Evolutionary conservation across 2,888 invertebrate species (phyloP).

Genomic region (Drosophila nigricruria): DNA sequence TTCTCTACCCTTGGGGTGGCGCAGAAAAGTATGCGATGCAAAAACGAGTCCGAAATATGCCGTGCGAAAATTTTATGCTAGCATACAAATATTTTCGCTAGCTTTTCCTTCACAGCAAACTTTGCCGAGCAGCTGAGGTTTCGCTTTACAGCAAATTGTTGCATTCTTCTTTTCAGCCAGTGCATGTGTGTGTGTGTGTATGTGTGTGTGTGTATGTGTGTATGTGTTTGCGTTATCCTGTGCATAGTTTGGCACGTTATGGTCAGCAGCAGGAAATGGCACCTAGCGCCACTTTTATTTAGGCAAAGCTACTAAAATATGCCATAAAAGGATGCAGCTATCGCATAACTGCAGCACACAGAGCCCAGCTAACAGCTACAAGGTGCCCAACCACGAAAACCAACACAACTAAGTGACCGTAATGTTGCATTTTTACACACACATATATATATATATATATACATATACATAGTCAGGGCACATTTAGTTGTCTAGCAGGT

Average conservation of each 20-base stretch:
- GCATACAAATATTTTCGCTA: constrained; percentile 30
- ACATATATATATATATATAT: constrained; percentile 34
- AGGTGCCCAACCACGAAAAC: constrained; percentile 31
- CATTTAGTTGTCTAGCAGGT: constrained; percentile 34
- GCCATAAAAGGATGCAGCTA: constrained; percentile 73
- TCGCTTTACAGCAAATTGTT: constrained; percentile 70
- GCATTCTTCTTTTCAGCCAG: constrained; percentile 58
- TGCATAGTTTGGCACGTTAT: constrained; percentile 54
- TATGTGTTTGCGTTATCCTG: constrained; percentile 15
- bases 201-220: constrained; percentile 6
- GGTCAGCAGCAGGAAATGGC: constrained; percentile 63
- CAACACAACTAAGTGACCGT: constrained; percentile 66
- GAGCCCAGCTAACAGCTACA: constrained; percentile 1
- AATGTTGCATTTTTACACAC: constrained; percentile 63
- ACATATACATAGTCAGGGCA: constrained; percentile 15
- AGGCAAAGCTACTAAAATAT: constrained; percentile 75
- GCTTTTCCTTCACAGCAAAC: constrained; percentile 9
- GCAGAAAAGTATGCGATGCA: constrained; percentile 28
- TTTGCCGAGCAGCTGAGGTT: constrained; percentile 59
- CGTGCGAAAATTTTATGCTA: constrained; percentile 54
- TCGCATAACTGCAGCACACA: constrained; percentile 75
- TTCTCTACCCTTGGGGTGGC: neutral
- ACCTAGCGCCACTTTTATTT: constrained; percentile 66
- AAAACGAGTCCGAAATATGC: constrained; percentile 49
- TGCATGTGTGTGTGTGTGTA: constrained; percentile 11